Conservation (phyloP, 2,797 vertebrate genomes). For the Enteromius radiatus region DNA sequence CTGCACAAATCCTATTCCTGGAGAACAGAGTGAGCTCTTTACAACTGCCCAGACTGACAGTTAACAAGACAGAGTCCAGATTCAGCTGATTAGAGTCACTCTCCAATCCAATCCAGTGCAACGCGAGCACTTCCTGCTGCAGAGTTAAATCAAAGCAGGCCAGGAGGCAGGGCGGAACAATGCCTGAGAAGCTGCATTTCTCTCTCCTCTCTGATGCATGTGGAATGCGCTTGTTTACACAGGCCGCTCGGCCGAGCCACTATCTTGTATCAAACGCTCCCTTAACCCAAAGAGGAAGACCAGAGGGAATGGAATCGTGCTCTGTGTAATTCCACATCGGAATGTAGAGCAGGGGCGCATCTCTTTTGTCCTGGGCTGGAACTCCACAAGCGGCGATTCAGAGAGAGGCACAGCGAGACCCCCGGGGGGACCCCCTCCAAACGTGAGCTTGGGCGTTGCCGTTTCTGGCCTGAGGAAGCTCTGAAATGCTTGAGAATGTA, state of each 20-base stretch:
- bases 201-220: constrained; percentile 29
- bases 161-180: constrained; percentile 32
- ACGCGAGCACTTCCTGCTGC: constrained; percentile 7
- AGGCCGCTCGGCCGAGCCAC: constrained; percentile 6
- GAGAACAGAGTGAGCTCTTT: neutral
- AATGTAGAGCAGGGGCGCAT: constrained; percentile 46
- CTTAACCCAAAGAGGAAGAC: constrained; percentile 30
- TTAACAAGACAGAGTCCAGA: constrained; percentile 15
- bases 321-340: constrained; percentile 34
- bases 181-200: constrained; percentile 16
- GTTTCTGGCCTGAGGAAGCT: constrained; percentile 42
- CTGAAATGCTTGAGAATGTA: constrained; percentile 47
- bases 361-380: constrained; percentile 37
- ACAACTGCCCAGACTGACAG: constrained; percentile 17
- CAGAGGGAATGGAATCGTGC: constrained; percentile 29
- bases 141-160: constrained; percentile 33
- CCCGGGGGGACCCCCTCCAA: constrained; percentile 37
- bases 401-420: constrained; percentile 33
- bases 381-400: constrained; percentile 20
- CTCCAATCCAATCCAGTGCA: constrained; percentile 15
- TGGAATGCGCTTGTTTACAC: constrained; percentile 47
- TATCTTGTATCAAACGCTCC: constrained; percentile 42
- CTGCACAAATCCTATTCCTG: constrained; percentile 20
- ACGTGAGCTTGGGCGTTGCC: constrained; percentile 51
- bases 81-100: neutral